Base-by-base conservation (phyloP, 2,797 vertebrate genomes). In the Cottoperca gobio region DNA sequence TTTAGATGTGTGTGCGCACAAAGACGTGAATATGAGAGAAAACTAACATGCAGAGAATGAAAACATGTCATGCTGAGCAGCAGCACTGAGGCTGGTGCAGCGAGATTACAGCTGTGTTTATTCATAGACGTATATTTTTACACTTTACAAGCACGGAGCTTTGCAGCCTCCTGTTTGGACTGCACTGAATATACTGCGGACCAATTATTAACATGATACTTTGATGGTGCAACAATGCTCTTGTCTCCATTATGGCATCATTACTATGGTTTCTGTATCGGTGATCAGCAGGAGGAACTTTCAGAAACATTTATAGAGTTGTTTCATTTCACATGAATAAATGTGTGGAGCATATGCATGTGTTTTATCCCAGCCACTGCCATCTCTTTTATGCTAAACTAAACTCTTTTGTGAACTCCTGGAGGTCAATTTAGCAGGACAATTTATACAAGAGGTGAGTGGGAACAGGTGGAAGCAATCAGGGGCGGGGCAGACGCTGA, bases 71-170 rank as follows among this genome's bases (percentile, higher is more conserved):
- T 9, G 17, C 31, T 39, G 46, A 71, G 58, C 37, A 50, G 50
- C 8, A 26, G 12, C 37, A 5, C n/a, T 35, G 42, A 45, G 39
- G 61, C 53, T n/a, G 60, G 0, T 24, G 21, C 12, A 0, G 40
- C 8, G 1, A 43, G 40, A 54, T 68, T 61, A 54, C 24, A 54
- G 39, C 33, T 40, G 48, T 23, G 5, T 19, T 64, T 70, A 52
- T 77, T 70, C 24, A 70, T 16, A 46, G 40, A 35, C 35, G 9
- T 35, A 39, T 26, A 40, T 35, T 23, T 66, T 50, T 16, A 42
- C n/a, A 57, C 58, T 23, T 50, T 10, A 42, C 11, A 52, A 23
- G 11, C 12, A n/a, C n/a, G n/a, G n/a, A n/a, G n/a, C n/a, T n/a
- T n/a, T n/a, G n/a, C n/a, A n/a, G n/a, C n/a, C n/a, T n/a, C n/a